These are phyloP conservation scores for Diplodus puntazzo DNA, from an alignment of 2,797 vertebrate species.

Conservation along the genomic window DNA sequence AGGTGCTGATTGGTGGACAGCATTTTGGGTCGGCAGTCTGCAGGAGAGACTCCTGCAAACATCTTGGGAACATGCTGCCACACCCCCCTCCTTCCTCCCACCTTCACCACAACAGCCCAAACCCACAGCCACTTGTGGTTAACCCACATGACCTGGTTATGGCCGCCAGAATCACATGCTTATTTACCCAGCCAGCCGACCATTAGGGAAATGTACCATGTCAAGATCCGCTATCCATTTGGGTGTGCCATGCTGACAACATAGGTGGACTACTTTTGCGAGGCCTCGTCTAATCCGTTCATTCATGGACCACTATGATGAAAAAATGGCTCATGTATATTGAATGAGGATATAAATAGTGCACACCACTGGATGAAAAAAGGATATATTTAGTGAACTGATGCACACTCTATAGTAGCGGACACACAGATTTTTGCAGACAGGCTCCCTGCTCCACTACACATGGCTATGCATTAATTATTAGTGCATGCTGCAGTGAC, in stretches of 20 bases:
- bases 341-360: constrained; percentile 85
- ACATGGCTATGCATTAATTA: constrained; percentile 79
- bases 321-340: constrained; percentile 77
- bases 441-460: constrained; percentile 59
- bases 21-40: constrained; percentile 36
- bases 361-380: constrained; percentile 63
- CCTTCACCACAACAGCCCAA: constrained; percentile 69
- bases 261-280: constrained; percentile 52
- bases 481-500: constrained; percentile 76
- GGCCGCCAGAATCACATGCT: constrained; percentile 60
- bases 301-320: constrained; percentile 72
- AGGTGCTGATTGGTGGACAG: constrained; percentile 24
- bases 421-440: constrained; percentile 44
- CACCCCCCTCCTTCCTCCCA: constrained; percentile 50
- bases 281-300: constrained; percentile 62
- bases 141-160: constrained; percentile 74
- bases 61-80: constrained; percentile 51
- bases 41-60: constrained; percentile 60
- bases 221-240: constrained; percentile 52
- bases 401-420: constrained; percentile 37
- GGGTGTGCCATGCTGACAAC: constrained; percentile 48
- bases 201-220: constrained; percentile 57
- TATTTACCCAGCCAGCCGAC: constrained; percentile 54
- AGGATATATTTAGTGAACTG: constrained; percentile 66
- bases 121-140: constrained; percentile 78